These are phyloP conservation scores for Theristus sp. DNA, from an alignment of 2,888 invertebrate species.

Conservation along the genomic window DNA sequence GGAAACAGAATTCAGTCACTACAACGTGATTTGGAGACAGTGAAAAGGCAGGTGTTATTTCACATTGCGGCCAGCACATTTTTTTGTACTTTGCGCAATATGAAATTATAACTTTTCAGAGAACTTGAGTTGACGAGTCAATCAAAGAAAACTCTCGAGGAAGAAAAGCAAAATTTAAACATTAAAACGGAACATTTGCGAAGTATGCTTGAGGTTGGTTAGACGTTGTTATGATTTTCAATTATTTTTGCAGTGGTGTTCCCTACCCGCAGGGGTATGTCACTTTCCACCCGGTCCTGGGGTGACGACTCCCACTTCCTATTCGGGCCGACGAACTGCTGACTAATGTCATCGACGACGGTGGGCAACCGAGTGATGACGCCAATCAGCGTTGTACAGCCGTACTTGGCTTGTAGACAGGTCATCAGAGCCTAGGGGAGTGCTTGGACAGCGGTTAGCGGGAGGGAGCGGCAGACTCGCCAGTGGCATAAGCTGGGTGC, in stretches of 20 bases:
- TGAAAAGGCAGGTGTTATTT: conserved; percentile 19
- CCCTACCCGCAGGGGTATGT: background rate
- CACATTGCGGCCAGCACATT: background rate
- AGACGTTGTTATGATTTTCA: background rate
- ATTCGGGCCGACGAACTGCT: too few relatives aligned
- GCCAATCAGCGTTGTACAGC: too few relatives aligned
- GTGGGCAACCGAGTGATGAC: too few relatives aligned
- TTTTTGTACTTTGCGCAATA: background rate
- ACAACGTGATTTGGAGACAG: conserved; percentile 29
- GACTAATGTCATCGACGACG: too few relatives aligned
- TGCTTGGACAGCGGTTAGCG: too few relatives aligned
- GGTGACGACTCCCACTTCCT: too few relatives aligned
- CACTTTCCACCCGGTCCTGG: too few relatives aligned
- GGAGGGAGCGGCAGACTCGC: too few relatives aligned
- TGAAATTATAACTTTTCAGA: conserved; percentile 18
- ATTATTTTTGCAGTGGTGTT: too few relatives aligned
- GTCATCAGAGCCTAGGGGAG: too few relatives aligned
- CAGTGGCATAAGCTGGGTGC: too few relatives aligned
- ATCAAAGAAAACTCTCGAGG: conserved; percentile 28
- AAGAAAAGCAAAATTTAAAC: conserved; percentile 22
- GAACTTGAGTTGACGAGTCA: conserved; percentile 32
- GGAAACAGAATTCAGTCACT: conserved; percentile 32
- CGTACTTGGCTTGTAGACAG: too few relatives aligned
- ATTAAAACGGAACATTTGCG: conserved; percentile 21
- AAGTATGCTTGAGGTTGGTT: conserved; percentile 9